Percentiles rank a stretch among this genome's conserved stretches.
Evolutionary conservation across 2,113 vertebrate genomes (phyloP).

Genomic region (Anhinga anhinga): DNA sequence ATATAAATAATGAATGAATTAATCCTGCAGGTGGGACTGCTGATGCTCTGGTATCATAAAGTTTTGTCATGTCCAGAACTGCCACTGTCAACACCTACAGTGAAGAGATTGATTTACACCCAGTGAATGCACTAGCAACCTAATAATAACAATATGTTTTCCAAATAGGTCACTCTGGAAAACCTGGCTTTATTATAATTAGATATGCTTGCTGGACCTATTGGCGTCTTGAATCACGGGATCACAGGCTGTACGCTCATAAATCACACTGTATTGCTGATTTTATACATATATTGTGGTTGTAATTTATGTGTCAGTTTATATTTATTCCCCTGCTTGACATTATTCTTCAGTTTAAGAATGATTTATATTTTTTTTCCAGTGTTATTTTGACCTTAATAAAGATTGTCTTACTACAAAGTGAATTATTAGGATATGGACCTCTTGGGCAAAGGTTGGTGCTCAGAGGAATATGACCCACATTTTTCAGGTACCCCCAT

Average conservation of each 20-base stretch:
- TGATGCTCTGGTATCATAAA: neutral
- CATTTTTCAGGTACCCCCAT: neutral
- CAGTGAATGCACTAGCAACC: neutral
- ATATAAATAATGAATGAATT: neutral
- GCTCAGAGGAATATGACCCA: neutral
- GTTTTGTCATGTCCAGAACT: constrained; percentile 3
- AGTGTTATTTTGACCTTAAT: constrained; percentile 23
- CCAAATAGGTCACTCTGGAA: neutral
- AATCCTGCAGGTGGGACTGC: neutral
- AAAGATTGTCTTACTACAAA: constrained; percentile 4
- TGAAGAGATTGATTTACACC: constrained; percentile 23
- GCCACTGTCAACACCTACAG: neutral
- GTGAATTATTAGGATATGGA: neutral
- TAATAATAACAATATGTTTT: constrained; percentile 39
- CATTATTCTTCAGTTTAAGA: neutral
- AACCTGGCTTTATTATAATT: constrained; percentile 16
- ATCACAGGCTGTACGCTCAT: neutral
- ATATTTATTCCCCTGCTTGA: constrained; percentile 2
- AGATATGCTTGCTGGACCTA: neutral
- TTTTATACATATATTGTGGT: constrained; percentile 8
- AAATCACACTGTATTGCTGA: constrained; percentile 29
- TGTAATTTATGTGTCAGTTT: constrained; percentile 27
- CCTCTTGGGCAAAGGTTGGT: neutral
- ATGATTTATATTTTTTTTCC: neutral
- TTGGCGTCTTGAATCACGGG: neutral